Evolutionary conservation across 2,113 vertebrate genomes (phyloP), one percentile per base, ranked within the genome.

Genomic region (Arenaria interpres): DNA sequence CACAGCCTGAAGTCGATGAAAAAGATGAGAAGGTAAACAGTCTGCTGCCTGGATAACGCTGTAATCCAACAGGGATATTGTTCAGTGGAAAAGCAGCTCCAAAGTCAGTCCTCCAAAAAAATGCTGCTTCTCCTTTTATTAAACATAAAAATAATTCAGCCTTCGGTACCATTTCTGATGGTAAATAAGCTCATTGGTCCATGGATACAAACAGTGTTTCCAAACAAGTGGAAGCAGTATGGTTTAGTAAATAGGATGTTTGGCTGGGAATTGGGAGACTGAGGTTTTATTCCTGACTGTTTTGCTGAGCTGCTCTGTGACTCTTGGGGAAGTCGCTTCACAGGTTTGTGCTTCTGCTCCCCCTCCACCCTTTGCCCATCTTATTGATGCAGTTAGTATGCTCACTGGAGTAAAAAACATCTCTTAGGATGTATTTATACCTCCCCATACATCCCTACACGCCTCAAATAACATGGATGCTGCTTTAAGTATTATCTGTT

Each of bases 361-460:
- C 15, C 7, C 5, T 59, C 28, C 4, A 19, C 23, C 27, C 32
- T 54, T 53, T 83, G 14, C 32, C 23, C 32, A 4, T 51, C 39
- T 74, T 35, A 32, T 3, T 0, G 2, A n/a, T 1, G 4, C 13
- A 20, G 30, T 45, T 22, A 15, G 13, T 68, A 41, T 69, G 24
- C 50, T 75, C 50, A 8, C 23, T 62, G 87, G 50, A 39, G 37
- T 24, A 20, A 37, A 78, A 73, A 12, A 4, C 3, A 5, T 60
- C 16, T 74, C 33, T 69, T 59, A 14, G 12, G 32, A 48, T 79
- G 14, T 46, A 39, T 85, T 82, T 39, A 6, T 35, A 19, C 9
- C 18, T 43, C 9, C 30, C 9, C 5, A 6, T 35, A 19, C 9
- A 21, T 43, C 10, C 30, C 9, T 4, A 5, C 12, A 5, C 10